Conservation (phyloP, 2,113 vertebrate genomes). For the Mormyrus iriodes region DNA sequence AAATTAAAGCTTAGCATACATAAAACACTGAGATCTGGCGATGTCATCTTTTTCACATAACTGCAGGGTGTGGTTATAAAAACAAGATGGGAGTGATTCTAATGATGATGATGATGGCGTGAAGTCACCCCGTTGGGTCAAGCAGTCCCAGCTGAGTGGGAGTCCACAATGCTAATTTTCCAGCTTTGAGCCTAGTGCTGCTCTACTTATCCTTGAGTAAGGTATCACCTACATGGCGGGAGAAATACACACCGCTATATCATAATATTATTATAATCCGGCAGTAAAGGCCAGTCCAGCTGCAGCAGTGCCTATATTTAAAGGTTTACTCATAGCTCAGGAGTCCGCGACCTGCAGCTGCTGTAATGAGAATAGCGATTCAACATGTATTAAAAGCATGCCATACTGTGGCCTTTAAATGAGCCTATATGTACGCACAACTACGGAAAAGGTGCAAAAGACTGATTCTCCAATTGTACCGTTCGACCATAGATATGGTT, state of each 20-base stretch:
- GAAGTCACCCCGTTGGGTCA: not conserved
- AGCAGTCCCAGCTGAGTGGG: not conserved
- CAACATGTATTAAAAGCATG: not conserved
- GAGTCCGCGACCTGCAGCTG: conserved; percentile 39
- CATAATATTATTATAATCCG: conserved; percentile 66
- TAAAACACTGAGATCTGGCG: not conserved
- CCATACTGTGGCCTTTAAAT: not conserved
- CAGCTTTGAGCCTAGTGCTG: not conserved
- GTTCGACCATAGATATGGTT: not conserved
- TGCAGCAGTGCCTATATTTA: conserved; percentile 70
- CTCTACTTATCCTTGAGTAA: not conserved
- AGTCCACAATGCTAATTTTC: not conserved
- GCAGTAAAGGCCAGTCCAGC: conserved; percentile 48
- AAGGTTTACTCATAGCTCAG: conserved; percentile 49
- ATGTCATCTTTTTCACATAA: conserved; percentile 5
- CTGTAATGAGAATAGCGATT: conserved; percentile 2
- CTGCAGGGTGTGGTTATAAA: conserved; percentile 4
- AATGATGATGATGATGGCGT: not conserved
- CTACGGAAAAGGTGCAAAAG: not conserved
- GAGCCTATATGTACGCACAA: not conserved
- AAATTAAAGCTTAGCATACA: not conserved
- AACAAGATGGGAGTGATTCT: not conserved
- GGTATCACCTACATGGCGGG: conserved; percentile 19
- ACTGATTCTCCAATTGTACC: not conserved
- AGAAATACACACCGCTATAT: conserved; percentile 51